Evolutionary conservation across 2,888 invertebrate genomes (phyloP), one percentile per base, ranked within the genome.

Genomic region (Synanthedon myopaeformis): DNA sequence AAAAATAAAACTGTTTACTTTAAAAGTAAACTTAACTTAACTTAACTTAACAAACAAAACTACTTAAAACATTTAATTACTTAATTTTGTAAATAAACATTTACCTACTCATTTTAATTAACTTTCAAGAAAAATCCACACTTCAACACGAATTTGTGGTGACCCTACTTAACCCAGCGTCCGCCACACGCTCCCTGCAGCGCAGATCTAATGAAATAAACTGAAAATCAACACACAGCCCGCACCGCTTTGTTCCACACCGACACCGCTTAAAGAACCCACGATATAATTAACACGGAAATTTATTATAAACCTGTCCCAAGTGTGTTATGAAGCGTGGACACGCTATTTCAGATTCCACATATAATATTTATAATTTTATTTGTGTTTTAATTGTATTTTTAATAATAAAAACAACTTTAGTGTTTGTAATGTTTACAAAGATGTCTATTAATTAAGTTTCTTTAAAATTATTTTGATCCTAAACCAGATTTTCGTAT

Each of bases 131-230:
- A 35, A 35, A 59, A 60, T 48, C 51, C 35, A 14, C 6, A 53
- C 8, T 35, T 35, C 35, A 35, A 35, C 10, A 10, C 35, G 35
- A 5, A 28, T 45, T 28, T 50, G 57, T 60, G 58, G 72, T 56
- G 68, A 72, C 76, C 66, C 67, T 74, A 75, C 65, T 35, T 51
- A 55, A 55, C 56, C 57, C 69, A 61, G 67, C 68, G 63, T 67
- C 72, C 68, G 72, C 70, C 74, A 67, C 57, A 67, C 72, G 80
- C 78, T 65, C 79, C 87, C 88, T 79, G 86, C 81, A 66, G 88
- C 74, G 87, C 67, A 63, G 70, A 72, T 79, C 84, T 88, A 88
- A 88, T 88, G 88, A 88, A 88, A 88, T 88, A 88, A 87, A 86
- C 87, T 85, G 85, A 88, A 88, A 88, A 85, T 86, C 88, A 88